Evolutionary conservation across 2,888 invertebrate genomes (phyloP).

Genomic region (Linnaemya tessellans): DNA sequence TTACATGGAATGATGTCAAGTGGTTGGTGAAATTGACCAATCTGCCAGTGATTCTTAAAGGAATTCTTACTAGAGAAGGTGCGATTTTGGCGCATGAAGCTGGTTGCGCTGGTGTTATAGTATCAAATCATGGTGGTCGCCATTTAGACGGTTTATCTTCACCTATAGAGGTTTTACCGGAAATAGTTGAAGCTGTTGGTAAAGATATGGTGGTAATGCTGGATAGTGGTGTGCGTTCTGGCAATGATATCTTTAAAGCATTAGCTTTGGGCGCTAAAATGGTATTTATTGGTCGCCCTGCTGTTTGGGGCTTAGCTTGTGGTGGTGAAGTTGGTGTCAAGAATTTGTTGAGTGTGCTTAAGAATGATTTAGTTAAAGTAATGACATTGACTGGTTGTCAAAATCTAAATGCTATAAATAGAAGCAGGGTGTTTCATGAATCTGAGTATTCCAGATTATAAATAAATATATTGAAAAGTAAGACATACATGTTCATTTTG

Average conservation of each 20-base stretch:
- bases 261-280: conserved; percentile 94
- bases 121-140: conserved; percentile 97
- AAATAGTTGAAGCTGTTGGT: conserved; percentile 89
- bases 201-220: conserved; percentile 90
- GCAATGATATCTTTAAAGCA: conserved; percentile 95
- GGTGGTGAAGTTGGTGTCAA: conserved; percentile 91
- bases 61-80: conserved; percentile 93
- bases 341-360: conserved; percentile 88
- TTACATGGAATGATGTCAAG: conserved; percentile 89
- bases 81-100: conserved; percentile 89
- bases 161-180: conserved; percentile 92
- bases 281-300: conserved; percentile 94
- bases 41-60: conserved; percentile 93
- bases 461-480: not conserved
- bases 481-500: too few relatives aligned
- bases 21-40: conserved; percentile 92
- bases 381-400: conserved; percentile 90
- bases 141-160: conserved; percentile 89
- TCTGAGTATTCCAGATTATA: conserved; percentile 83
- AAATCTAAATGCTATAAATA: conserved; percentile 85
- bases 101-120: conserved; percentile 91
- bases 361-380: conserved; percentile 89
- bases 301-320: conserved; percentile 92
- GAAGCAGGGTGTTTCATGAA: conserved; percentile 89
- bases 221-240: conserved; percentile 93